Base-by-base conservation (phyloP, 2,888 invertebrate genomes). In the Euspilapteryx auroguttella region DNA sequence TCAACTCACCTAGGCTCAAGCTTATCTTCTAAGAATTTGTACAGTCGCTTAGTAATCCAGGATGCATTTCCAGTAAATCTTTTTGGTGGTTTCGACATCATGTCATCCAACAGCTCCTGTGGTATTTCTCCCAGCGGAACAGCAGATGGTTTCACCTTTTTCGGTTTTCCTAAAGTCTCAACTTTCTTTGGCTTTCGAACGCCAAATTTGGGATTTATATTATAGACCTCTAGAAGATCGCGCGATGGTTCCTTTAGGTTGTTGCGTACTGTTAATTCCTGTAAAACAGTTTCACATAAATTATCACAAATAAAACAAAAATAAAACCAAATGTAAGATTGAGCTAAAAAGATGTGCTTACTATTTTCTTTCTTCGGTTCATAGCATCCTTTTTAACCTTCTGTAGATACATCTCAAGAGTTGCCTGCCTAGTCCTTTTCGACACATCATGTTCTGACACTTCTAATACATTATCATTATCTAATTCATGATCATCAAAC, bases 11-110 rank as follows among this genome's bases (percentile, higher is more conserved):
- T 61, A 0, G 59, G 45, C 29, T 69, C 59, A 23, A 76, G 35
- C 33, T 73, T 75, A 1, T 34, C 48, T 41, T 75, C 69, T 32
- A 76, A 44, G 36, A 41, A 66, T 20, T 57, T 61, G 34, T 76
- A 73, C 27, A 76, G 36, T 24, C 59, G 40, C 25, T 64, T 63
- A 0, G 71, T 75, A 12, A 55, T 54, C 76, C 76, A 76, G 0
- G 65, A 43, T 0, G 68, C 71, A 17, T 59, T 62, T 2, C 42
- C 39, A 24, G 45, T 45, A 34, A 55, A 76, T 15, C 64, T 44
- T 32, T 62, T 71, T 0, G 69, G 73, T 0, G 75, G 71, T 17
- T 66, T 71, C 24, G 69, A 71, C 21, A 56, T 62, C 46, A 69
- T 37, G 21, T 69, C 73, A 14, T 57, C 48, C 3, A 56, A 31